A percentile compares a stretch with the other conserved stretches of the same genome.
Conservation (phyloP, 1,140 invertebrate species). For the Chironomus tepperi region DNA sequence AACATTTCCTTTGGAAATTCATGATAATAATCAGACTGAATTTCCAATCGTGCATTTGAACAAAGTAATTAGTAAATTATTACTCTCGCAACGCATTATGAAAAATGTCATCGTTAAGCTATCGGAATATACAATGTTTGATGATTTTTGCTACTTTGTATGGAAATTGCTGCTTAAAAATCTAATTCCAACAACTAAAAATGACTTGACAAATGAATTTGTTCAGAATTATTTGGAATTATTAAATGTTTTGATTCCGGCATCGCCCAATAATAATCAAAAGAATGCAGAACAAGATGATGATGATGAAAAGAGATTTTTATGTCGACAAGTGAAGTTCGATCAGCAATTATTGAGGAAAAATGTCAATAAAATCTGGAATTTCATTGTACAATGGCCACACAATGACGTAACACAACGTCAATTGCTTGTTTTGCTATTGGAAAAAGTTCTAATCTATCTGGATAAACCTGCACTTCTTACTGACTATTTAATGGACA, state of each 20-base stretch:
- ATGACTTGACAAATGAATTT: conserved; percentile 50
- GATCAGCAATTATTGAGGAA: conserved; percentile 39
- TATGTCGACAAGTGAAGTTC: conserved; percentile 41
- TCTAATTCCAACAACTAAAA: conserved; percentile 42
- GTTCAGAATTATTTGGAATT: conserved; percentile 62
- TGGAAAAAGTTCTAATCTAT: conserved; percentile 73
- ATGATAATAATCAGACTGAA: conserved; percentile 33
- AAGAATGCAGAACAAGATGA: conserved; percentile 30
- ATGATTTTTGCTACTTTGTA: conserved; percentile 52
- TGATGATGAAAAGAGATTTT: conserved; percentile 38
- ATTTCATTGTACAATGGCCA: conserved; percentile 57
- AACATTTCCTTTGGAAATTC: conserved; percentile 47
- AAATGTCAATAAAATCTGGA: conserved; percentile 60
- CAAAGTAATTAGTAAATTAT: conserved; percentile 46
- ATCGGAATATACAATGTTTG: conserved; percentile 51
- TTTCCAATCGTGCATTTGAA: conserved; percentile 43
- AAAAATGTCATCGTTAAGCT: conserved; percentile 47
- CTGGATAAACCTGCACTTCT: conserved; percentile 72
- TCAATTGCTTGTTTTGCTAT: conserved; percentile 66
- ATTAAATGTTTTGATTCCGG: conserved; percentile 49
- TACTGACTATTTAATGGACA: conserved; percentile 89
- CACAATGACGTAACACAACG: conserved; percentile 60
- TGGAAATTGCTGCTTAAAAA: conserved; percentile 48
- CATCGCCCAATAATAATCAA: conserved; percentile 29
- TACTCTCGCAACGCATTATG: conserved; percentile 46